phyloP scores from a whole-genome alignment of 2,888 invertebrate genomes.

The Ochropacha duplaris region DNA sequence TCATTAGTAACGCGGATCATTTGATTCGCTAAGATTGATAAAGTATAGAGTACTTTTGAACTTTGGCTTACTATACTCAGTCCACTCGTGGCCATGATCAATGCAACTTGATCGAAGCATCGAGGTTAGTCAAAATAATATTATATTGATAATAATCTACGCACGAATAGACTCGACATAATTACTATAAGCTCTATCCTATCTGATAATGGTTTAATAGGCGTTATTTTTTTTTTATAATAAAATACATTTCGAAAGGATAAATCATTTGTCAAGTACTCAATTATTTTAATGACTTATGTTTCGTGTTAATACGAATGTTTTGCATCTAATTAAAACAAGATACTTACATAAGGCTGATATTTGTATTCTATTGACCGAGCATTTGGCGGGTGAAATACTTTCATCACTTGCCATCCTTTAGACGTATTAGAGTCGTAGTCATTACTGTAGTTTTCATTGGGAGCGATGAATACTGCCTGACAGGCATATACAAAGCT shows the following conservation, averaged over 20 bases:
- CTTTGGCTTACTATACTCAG: too few species aligned
- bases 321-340: background rate
- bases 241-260: background rate
- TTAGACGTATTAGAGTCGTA: conserved; percentile 29
- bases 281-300: background rate
- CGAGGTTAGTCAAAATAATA: too few species aligned
- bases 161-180: too few species aligned
- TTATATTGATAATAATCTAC: too few species aligned
- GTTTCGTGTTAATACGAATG: background rate
- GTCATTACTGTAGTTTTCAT: conserved; percentile 28
- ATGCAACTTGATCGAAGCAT: too few species aligned
- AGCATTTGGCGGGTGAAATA: conserved; percentile 58
- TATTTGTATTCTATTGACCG: conserved; percentile 47
- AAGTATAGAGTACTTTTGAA: too few species aligned
- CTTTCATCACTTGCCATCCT: conserved; percentile 61
- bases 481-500: conserved; percentile 49
- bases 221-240: background rate
- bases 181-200: too few species aligned
- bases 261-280: background rate
- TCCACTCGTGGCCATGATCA: too few species aligned
- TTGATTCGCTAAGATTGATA: too few species aligned
- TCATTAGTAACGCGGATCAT: too few species aligned
- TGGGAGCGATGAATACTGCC: conserved; percentile 57
- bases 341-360: conserved; percentile 60
- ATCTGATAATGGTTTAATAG: background rate